Evolutionary conservation across 2,113 vertebrate species (phyloP).

Genomic region (Macaca fascicularis): T2T-MFA8v1.1 NC_088375.1:169025001-169025500

Average conservation of each 20-base stretch:
- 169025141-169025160: neutral
- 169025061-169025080: neutral
- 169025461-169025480: neutral
- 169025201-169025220: neutral
- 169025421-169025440: neutral
- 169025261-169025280: neutral
- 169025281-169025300: neutral
- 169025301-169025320: neutral
- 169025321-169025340: neutral
- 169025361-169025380: neutral
- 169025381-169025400: neutral
- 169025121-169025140: neutral
- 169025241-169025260: neutral
- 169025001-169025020: neutral
- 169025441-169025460: neutral
- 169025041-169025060: neutral
- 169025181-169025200: neutral
- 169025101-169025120: neutral
- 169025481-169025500: neutral
- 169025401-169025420: neutral
- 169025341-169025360: neutral
- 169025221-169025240: neutral
- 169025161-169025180: neutral
- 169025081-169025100: neutral
- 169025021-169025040: neutral